Evolutionary conservation across 2,113 vertebrate genomes (phyloP), one percentile per base, ranked within the genome.

Genomic region (Macroglossus sobrinus): DNA sequence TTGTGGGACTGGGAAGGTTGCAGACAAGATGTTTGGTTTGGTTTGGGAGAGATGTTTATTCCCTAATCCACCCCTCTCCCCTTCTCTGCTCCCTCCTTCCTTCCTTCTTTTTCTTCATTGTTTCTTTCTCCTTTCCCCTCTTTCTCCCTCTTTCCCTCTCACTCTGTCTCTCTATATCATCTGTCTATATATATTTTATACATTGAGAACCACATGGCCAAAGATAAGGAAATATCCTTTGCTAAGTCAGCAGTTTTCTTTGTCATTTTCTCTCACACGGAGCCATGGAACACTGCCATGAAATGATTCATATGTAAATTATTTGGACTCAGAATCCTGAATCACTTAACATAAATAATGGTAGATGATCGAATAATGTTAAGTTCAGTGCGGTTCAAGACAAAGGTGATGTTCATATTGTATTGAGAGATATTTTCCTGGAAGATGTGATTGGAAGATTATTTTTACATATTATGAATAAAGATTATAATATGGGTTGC

Each of bases 261-360:
- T 94, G 89, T 95, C 93, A 64, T 80, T 95, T 84, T 59, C 81
- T 74, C 47, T 84, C 38, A 14, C n/a, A 14, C 55, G 35, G 22
- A 95, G 8, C 81, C 22, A 0, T 30, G 91, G 89, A 68, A 59
- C 71, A 43, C 11, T 18, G 75, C 97, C 82, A 72, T 16, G 28
- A 16, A 82, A 30, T 61, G 93, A 96, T 94, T 96, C 78, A 74
- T 91, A 82, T 96, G 92, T 85, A 84, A 96, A 93, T 95, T 95
- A 71, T 94, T 86, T 93, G 78, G 59, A 85, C 24, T 82, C 28
- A 66, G 64, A 88, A 68, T 81, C 45, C 2, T 80, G 93, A 97
- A 92, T 95, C 75, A 92, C 75, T 93, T 89, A 92, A 71, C 92
- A 82, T 92, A 86, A 76, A 88, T 91, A 89, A 88, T 84, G 55